Evolutionary conservation across 1,140 invertebrate species (phyloP).

Genomic region (Piezodorus guildinii): DNA sequence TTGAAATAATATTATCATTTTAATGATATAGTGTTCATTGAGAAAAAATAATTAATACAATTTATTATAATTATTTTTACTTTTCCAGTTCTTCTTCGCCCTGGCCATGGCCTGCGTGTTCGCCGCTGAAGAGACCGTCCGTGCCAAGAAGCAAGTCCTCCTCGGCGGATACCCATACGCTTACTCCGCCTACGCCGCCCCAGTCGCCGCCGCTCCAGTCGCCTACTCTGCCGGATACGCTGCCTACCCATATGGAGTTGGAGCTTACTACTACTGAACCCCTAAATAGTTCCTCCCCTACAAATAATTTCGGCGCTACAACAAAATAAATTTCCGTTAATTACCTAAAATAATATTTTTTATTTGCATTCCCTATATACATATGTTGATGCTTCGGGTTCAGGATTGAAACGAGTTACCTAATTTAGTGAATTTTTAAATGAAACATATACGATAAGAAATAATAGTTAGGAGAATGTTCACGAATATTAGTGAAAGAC

Average conservation of each 20-base stretch:
- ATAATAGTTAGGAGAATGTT: too few relatives aligned
- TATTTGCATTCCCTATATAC: too few relatives aligned
- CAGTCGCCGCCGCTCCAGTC: background rate
- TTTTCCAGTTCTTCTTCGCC: constrained; percentile 18
- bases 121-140: background rate
- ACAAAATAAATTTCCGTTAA: background rate
- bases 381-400: too few relatives aligned
- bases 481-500: too few relatives aligned
- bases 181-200: background rate
- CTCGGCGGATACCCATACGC: constrained; percentile 16
- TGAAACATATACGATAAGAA: too few relatives aligned
- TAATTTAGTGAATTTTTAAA: too few relatives aligned
- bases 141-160: constrained; percentile 21
- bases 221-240: constrained; percentile 6
- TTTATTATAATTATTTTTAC: too few relatives aligned
- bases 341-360: background rate
- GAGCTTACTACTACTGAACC: constrained; percentile 11
- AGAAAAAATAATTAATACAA: too few relatives aligned
- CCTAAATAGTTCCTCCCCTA: background rate
- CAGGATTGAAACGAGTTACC: too few relatives aligned
- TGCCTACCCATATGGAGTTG: constrained; percentile 17
- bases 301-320: background rate
- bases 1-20: too few relatives aligned
- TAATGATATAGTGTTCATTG: too few relatives aligned
- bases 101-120: constrained; percentile 20